Conservation (phyloP, 2,797 vertebrate genomes). For the Orestias chungarensis region DNA sequence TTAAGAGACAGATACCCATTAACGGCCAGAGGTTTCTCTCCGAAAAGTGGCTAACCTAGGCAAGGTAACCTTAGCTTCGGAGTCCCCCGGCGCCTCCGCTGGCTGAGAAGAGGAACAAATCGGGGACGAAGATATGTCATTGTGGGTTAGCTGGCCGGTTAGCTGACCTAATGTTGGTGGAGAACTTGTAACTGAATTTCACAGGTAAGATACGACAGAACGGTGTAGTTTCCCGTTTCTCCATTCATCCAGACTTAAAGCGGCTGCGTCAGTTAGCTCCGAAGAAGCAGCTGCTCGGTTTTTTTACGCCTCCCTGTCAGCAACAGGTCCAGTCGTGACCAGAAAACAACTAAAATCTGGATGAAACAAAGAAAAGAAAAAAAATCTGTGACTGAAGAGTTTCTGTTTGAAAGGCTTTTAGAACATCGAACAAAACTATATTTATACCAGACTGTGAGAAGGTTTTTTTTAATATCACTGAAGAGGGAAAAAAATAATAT, state of each 20-base stretch:
- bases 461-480: background rate
- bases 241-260: background rate
- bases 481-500: background rate
- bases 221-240: background rate
- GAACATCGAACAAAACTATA: background rate
- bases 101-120: slow-evolving; percentile 21
- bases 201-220: slow-evolving; percentile 49
- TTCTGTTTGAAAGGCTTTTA: background rate
- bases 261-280: slow-evolving; percentile 5
- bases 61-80: slow-evolving; percentile 52
- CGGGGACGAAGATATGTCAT: slow-evolving; percentile 46
- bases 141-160: slow-evolving; percentile 19
- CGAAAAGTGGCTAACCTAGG: slow-evolving; percentile 60
- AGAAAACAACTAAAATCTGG: background rate
- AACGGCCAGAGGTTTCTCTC: slow-evolving; percentile 19
- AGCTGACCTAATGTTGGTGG: slow-evolving; percentile 42
- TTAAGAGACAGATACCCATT: background rate
- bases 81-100: slow-evolving; percentile 38
- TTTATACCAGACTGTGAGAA: background rate
- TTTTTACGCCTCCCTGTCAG: slow-evolving; percentile 12
- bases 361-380: background rate
- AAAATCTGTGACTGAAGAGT: too few relatives aligned
- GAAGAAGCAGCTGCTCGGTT: slow-evolving; percentile 16
- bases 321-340: slow-evolving; percentile 55
- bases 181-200: slow-evolving; percentile 27